Conservation (phyloP, 2,888 invertebrate species). For the Glaucopsyche alexis region DNA sequence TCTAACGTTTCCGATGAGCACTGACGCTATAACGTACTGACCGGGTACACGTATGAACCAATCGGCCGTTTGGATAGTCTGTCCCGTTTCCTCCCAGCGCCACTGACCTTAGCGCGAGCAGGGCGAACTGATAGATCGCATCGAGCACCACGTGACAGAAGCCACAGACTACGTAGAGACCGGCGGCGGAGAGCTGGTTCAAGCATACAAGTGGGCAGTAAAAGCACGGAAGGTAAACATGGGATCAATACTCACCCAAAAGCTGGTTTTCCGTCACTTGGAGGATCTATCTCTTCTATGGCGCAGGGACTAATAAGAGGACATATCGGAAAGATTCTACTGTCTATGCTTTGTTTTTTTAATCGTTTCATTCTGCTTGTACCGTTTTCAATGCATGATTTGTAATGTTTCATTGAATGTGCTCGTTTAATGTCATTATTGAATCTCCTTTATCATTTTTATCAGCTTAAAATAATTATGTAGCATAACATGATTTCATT, state of each 20-base stretch:
- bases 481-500: not conserved
- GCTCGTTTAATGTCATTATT: not conserved
- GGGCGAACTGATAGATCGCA: slow-evolving; percentile 97
- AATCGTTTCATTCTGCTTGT: not conserved
- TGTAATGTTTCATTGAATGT: not conserved
- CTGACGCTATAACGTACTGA: slow-evolving; percentile 55
- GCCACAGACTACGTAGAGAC: slow-evolving; percentile 91
- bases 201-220: slow-evolving; percentile 90
- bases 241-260: slow-evolving; percentile 27
- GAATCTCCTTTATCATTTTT: slow-evolving; percentile 11
- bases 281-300: slow-evolving; percentile 19
- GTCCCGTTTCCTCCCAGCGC: slow-evolving; percentile 65
- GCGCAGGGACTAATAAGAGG: slow-evolving; percentile 17
- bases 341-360: slow-evolving; percentile 14
- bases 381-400: not conserved
- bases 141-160: slow-evolving; percentile 95
- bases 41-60: slow-evolving; percentile 70
- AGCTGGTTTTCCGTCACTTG: not conserved
- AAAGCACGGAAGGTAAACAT: slow-evolving; percentile 93
- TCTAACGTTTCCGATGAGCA: slow-evolving; percentile 57
- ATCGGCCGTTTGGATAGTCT: slow-evolving; percentile 58
- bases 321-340: slow-evolving; percentile 16
- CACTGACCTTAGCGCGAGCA: slow-evolving; percentile 75
- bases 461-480: not conserved
- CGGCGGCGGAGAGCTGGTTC: slow-evolving; percentile 88